Evolutionary conservation across 1,140 invertebrate genomes (phyloP), one percentile per base, ranked within the genome.

Genomic region (Zophobas atratus): DNA sequence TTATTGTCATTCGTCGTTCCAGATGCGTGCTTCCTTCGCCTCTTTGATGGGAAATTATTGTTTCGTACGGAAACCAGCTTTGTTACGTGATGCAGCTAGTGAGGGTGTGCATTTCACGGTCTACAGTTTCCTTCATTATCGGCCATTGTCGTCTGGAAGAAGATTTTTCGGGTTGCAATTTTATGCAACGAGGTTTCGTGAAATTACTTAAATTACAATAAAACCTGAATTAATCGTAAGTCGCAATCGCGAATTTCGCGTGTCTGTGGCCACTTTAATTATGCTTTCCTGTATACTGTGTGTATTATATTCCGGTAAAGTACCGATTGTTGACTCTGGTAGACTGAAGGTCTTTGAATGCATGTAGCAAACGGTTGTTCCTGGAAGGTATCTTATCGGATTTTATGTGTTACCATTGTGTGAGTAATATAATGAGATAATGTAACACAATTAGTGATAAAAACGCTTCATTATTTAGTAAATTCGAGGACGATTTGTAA

Each of bases 181-280:
- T 83, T 83, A 82, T 83, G 82, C 82, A 83, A 83, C 76, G 79
- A 81, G 76, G 81, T 83, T 76, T 82, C 75, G 72, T 81, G 81
- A 82, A 83, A 83, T 83, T 83, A 82, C 76, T 81, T 78, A 79
- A 81, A 82, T 78, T 76, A 82, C 77, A 83, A 83, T 82, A 83
- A 83, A 83, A 82, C 77, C 77, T 53, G 79, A 77, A 82, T 80
- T 83, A 83, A 83, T 83, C 82, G 77, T 78, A 56, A 77, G 36
- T 77, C 70, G 70, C 71, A 48, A 81, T 82, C 81, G 55, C 78
- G 43, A 36, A 60, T 79, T 77, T 78, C 75, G 82, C 82, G 80
- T 83, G 82, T 82, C 81, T 82, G 75, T 43, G 60, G 55, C 55
- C 79, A 80, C 76, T 78, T 80, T 80, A 80, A 80, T 80, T 80